Base-by-base conservation (phyloP, 2,113 vertebrate genomes). In the Malaclemys terrapin region DNA sequence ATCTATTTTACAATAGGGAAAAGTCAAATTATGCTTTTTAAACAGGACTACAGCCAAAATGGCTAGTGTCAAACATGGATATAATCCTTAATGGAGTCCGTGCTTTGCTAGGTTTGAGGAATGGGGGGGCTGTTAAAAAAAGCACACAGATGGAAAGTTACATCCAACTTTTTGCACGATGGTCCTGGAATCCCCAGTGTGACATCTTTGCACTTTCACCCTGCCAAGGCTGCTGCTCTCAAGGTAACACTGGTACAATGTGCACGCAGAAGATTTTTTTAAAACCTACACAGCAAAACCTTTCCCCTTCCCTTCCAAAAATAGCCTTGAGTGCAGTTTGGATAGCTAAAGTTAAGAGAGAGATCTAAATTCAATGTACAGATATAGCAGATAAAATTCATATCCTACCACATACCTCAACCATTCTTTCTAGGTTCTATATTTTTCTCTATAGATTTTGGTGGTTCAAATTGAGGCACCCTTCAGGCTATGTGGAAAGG, bases 151-250 rank as follows among this genome's bases (percentile, higher is more conserved):
- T 53, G 52, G 52, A 20, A 53, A 56, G 19, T 10, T 1, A 6
- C 1, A 0, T 20, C 38, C 0, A 5, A 27, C 2, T 0, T 80
- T 52, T 53, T 83, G 52, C 78, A 29, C 0, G 1, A 82, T 35
- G 75, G 19, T 13, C 80, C 52, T 50, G 72, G 49, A 88, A 81
- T 72, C 69, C 49, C 52, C 38, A 2, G 24, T 9, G 72, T 69
- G 90, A 5, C 81, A 72, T 1, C 2, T 0, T 1, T 19, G 38
- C 75, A 50, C 5, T 22, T 85, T 54, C 84, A 89, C 31, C 0
- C 35, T 76, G 62, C 42, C 3, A 6, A 24, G 87, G 69, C 82
- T n/a, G 75, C 31, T 5, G 9, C 72, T 38, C 79, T 56, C 54
- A 53, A 87, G 88, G 9, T 84, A 54, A 4, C 31, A 22, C 53